These are phyloP conservation scores for Drosophila insularis DNA, from an alignment of 1,140 invertebrate genomes.

Conservation along the genomic window DNA sequence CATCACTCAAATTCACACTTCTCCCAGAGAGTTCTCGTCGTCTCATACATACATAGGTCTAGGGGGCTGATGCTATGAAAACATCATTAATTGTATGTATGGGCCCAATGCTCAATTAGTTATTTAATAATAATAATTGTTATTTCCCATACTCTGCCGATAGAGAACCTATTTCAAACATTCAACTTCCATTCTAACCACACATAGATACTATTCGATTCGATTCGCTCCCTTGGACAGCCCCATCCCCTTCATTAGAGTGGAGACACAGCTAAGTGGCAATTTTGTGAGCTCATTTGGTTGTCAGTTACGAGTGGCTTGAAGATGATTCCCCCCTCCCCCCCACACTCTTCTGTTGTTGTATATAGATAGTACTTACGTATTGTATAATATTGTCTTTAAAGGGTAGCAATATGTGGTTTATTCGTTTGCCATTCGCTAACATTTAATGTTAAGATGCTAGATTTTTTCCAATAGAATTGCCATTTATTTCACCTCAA, in stretches of 20 bases:
- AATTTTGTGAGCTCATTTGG: slow-evolving; percentile 43
- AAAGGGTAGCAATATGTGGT: not conserved
- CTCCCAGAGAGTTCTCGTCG: slow-evolving; percentile 37
- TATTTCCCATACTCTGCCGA: slow-evolving; percentile 32
- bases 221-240: not conserved
- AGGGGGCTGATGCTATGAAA: slow-evolving; percentile 25
- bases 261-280: slow-evolving; percentile 50
- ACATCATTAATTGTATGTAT: slow-evolving; percentile 73
- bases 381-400: not conserved
- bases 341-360: not conserved
- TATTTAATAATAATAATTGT: slow-evolving; percentile 70
- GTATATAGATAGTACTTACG: not conserved
- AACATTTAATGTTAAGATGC: no score
- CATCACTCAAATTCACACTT: slow-evolving; percentile 71
- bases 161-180: slow-evolving; percentile 6
- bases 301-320: slow-evolving; percentile 62
- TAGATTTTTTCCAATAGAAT: no score
- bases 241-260: not conserved
- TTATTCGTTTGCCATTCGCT: no score
- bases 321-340: slow-evolving; percentile 25
- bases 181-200: not conserved
- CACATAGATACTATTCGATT: slow-evolving; percentile 20
- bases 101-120: slow-evolving; percentile 66
- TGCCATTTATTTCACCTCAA: no score
- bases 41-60: not conserved